Conservation (phyloP, 2,888 invertebrate genomes). For the Oligia latruncula region DNA sequence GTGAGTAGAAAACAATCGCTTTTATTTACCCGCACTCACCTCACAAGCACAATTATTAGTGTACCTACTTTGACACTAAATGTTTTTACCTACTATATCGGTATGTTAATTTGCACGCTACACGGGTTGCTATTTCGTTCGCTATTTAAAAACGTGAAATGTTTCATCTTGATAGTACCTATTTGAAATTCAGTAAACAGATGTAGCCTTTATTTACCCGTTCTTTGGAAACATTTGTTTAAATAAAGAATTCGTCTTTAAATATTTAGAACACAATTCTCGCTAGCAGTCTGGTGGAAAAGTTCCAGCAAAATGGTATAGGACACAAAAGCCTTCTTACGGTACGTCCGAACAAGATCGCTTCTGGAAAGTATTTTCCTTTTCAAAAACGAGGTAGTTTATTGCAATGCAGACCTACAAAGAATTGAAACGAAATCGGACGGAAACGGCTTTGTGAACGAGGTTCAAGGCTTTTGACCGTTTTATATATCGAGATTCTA, state of each 20-base stretch:
- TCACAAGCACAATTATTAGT: too few relatives aligned
- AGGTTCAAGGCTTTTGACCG: background rate
- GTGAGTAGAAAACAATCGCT: too few relatives aligned
- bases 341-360: constrained; percentile 58
- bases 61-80: too few relatives aligned
- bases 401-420: constrained; percentile 33
- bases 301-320: background rate
- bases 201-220: constrained; percentile 23
- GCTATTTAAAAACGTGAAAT: background rate
- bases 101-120: background rate
- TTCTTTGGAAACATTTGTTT: background rate
- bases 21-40: too few relatives aligned
- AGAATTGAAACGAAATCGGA: constrained; percentile 12
- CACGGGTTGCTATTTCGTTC: background rate
- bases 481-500: background rate
- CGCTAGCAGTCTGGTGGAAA: background rate
- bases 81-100: background rate
- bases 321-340: constrained; percentile 47
- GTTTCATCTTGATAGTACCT: background rate
- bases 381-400: constrained; percentile 5
- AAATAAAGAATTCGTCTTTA: constrained; percentile 24
- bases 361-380: constrained; percentile 7
- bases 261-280: background rate
- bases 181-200: constrained; percentile 22
- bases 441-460: constrained; percentile 18